Conservation (phyloP, 2,888 invertebrate species). For the Bombyx huttoni region DNA sequence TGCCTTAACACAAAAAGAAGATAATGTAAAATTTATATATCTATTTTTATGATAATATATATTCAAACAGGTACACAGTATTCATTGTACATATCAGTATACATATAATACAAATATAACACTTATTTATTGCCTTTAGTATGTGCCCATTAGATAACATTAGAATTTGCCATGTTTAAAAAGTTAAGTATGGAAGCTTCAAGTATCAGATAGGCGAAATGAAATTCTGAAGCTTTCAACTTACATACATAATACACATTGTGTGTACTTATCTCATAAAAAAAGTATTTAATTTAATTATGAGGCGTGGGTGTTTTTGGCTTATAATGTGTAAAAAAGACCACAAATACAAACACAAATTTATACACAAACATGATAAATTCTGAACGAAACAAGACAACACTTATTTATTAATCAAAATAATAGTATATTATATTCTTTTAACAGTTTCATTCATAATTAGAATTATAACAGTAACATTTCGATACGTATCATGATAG, state of each 20-base stretch:
- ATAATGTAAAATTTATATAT: background rate
- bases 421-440: slow-evolving; percentile 4
- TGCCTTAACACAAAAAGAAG: background rate
- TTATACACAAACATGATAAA: background rate
- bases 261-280: too few relatives aligned
- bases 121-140: slow-evolving; percentile 5
- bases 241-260: too few relatives aligned
- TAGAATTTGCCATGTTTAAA: background rate
- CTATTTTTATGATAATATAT: slow-evolving; percentile 3
- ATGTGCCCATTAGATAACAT: slow-evolving; percentile 9
- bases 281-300: background rate
- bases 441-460: background rate
- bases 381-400: slow-evolving; percentile 1
- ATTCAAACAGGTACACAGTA: slow-evolving; percentile 3
- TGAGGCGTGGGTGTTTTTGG: background rate
- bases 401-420: slow-evolving; percentile 2
- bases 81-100: background rate
- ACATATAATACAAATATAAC: slow-evolving; percentile 10
- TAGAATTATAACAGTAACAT: background rate
- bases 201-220: too few relatives aligned
- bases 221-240: too few relatives aligned
- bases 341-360: slow-evolving; percentile 1
- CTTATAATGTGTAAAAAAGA: background rate
- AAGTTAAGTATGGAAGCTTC: background rate
- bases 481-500: background rate